Conservation (phyloP, 2,797 vertebrate species). For the Botia almorhae region DNA sequence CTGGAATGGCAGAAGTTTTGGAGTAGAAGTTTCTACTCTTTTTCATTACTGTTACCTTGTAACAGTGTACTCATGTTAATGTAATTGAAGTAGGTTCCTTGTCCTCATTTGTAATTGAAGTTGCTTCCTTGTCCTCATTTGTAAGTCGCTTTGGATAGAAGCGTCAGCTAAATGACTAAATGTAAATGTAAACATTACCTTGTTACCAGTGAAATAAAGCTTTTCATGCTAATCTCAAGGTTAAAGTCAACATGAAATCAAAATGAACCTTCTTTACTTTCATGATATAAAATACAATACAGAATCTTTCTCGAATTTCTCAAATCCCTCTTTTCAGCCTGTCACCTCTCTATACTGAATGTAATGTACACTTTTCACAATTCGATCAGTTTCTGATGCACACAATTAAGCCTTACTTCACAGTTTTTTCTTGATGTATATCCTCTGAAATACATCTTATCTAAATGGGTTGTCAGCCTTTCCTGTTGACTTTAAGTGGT, state of each 20-base stretch:
- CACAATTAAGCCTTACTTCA: neutral
- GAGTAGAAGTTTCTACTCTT: too few relatives aligned
- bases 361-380: neutral
- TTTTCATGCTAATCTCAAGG: constrained; percentile 1
- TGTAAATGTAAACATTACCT: neutral
- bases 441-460: neutral
- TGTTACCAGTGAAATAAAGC: neutral
- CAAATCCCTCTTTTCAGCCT: too few relatives aligned
- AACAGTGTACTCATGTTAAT: too few relatives aligned
- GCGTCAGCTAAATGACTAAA: too few relatives aligned
- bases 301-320: too few relatives aligned
- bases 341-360: too few relatives aligned
- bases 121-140: too few relatives aligned
- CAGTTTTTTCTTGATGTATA: neutral
- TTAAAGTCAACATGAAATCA: constrained; percentile 44
- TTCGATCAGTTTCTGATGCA: neutral
- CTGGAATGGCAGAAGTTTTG: neutral
- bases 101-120: too few relatives aligned
- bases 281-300: too few relatives aligned
- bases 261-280: neutral
- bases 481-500: constrained; percentile 35
- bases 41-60: too few relatives aligned
- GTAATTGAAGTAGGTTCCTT: too few relatives aligned
- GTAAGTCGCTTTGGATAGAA: too few relatives aligned
- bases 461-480: neutral